Evolutionary conservation across 2,888 invertebrate genomes (phyloP), one percentile per base, ranked within the genome.

Genomic region (Apamea anceps): DNA sequence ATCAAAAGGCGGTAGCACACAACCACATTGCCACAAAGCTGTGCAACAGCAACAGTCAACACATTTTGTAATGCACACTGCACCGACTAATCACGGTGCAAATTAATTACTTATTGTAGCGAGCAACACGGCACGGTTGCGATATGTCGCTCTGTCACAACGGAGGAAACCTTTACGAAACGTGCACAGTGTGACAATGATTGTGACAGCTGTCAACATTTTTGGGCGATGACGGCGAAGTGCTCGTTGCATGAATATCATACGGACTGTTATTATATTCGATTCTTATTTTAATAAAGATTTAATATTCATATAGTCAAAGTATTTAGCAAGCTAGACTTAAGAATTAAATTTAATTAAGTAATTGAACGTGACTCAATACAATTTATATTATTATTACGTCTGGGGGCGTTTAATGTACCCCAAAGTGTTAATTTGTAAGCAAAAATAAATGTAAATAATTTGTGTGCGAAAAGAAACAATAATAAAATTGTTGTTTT

Each of bases 51-150:
- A 85, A 87, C 73, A 81, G 78, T 79, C 85, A 85, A 89, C 79
- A 74, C 48, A 79, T 85, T 85, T 85, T 71, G 88, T 82, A 83
- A 75, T 71, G 88, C 85, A 84, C 83, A 81, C 85, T 89, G 90
- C 91, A 91, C 91, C 80, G 77, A 79, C 79, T 91, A 91, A 91
- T 89, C 87, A 80, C 81, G 70, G 84, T 85, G 82, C 88, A 84
- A 90, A 87, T 87, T 89, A 90, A 90, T 91, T 89, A 84, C 74
- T 86, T 86, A 89, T 88, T 89, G 88, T 90, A 85, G 76, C 85
- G 84, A 81, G 75, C 87, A 67, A 74, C 78, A 48, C 77, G 75
- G 79, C 72, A 74, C 84, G 80, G 76, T 62, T 90, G 87, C 90
- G 84, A 85, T 87, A 91, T 84, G 86, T 87, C 83, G 84, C 73